Conservation (phyloP, 2,113 vertebrate species). For the Mesoclemmys tuberculata region DNA sequence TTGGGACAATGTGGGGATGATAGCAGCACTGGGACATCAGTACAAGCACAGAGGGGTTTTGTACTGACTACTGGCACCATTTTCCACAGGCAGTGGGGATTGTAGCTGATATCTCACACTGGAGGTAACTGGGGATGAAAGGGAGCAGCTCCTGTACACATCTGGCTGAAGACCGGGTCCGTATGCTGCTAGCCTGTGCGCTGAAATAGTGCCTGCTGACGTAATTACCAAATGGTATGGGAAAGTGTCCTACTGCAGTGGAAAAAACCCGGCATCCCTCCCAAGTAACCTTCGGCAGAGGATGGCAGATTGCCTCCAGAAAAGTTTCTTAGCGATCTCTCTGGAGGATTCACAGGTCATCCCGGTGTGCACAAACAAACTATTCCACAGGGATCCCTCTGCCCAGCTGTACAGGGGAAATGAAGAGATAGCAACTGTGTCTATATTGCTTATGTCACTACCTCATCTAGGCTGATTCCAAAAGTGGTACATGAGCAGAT, state of each 20-base stretch:
- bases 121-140: neutral
- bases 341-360: neutral
- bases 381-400: neutral
- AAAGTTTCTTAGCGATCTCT: neutral
- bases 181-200: neutral
- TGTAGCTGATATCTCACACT: neutral
- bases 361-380: neutral
- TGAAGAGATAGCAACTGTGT: neutral
- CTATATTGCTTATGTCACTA: neutral
- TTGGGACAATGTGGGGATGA: too few relatives aligned
- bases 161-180: neutral
- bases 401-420: neutral
- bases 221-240: neutral
- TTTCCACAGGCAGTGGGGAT: neutral
- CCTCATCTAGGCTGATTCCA: neutral
- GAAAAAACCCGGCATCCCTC: neutral
- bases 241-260: neutral
- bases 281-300: neutral
- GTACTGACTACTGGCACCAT: neutral
- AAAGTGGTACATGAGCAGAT: neutral
- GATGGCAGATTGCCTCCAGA: too few relatives aligned
- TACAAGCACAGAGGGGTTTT: neutral
- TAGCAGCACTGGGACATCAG: too few relatives aligned
- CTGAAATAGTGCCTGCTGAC: neutral
- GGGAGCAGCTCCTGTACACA: neutral